Conservation (phyloP, 2,113 vertebrate genomes). For the Xiphias gladius region DNA sequence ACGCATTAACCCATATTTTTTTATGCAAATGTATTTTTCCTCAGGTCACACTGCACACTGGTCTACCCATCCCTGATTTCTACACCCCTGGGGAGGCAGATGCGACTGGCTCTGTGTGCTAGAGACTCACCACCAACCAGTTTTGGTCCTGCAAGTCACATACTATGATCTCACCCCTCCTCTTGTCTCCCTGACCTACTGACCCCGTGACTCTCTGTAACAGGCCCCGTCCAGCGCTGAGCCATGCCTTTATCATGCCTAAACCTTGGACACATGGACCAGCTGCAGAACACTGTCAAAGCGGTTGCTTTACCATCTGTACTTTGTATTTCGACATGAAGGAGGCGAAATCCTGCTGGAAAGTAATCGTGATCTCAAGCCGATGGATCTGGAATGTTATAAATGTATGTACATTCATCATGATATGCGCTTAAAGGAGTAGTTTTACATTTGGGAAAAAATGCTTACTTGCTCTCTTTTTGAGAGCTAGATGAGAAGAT, state of each 20-base stretch:
- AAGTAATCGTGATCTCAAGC: slow-evolving; percentile 3
- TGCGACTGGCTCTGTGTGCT: slow-evolving; percentile 84
- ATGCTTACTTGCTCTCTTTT: background rate
- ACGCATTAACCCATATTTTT: background rate
- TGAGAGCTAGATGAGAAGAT: background rate
- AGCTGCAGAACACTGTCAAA: slow-evolving; percentile 8
- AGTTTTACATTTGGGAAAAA: slow-evolving; percentile 5
- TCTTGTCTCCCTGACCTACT: slow-evolving; percentile 30
- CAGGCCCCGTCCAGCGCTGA: slow-evolving; percentile 53
- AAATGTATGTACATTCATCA: background rate
- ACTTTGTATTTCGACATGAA: slow-evolving; percentile 5
- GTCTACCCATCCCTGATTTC: slow-evolving; percentile 95
- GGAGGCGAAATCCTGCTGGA: background rate
- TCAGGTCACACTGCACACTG: slow-evolving; percentile 97
- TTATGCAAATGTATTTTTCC: slow-evolving; percentile 22
- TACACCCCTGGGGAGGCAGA: slow-evolving; percentile 89
- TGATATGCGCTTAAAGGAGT: slow-evolving; percentile 1
- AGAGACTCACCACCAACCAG: slow-evolving; percentile 21
- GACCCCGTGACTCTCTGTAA: slow-evolving; percentile 13
- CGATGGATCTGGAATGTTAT: slow-evolving; percentile 12
- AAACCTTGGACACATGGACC: slow-evolving; percentile 38
- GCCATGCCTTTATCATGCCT: slow-evolving; percentile 65
- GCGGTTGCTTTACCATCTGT: slow-evolving; percentile 4
- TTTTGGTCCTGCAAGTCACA: slow-evolving; percentile 19
- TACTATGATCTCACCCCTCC: slow-evolving; percentile 30